These are phyloP conservation scores for Notospermus geniculatus DNA, from an alignment of 1,140 invertebrate genomes.

Conservation along the genomic window DNA sequence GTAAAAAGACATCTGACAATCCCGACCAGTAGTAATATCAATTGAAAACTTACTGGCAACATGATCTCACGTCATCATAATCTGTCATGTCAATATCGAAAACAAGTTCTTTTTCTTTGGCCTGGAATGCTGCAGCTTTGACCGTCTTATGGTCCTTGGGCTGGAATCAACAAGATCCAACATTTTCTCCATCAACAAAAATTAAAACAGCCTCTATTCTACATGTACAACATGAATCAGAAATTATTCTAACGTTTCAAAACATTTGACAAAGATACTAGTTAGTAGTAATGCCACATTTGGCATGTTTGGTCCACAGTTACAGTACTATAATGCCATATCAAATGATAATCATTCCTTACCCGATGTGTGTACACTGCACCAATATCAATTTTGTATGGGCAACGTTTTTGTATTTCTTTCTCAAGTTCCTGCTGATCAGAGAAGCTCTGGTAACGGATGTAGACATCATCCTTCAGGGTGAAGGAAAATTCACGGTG, in stretches of 20 bases:
- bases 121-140: conserved; percentile 55
- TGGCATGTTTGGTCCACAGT: no score
- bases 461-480: conserved; percentile 87
- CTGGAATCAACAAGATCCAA: conserved; percentile 48
- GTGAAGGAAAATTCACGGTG: conserved; percentile 96
- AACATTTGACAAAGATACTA: no score
- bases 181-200: no score
- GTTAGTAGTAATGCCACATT: no score
- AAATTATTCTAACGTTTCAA: no score
- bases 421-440: conserved; percentile 77
- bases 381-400: conserved; percentile 95
- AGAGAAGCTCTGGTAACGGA: conserved; percentile 86
- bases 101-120: conserved; percentile 83
- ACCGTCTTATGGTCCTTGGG: conserved; percentile 64
- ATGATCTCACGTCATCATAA: conserved; percentile 94
- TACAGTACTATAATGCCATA: no score
- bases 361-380: conserved; percentile 81
- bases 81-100: conserved; percentile 99
- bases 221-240: no score
- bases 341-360: no score
- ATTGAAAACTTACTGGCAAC: conserved; percentile 60
- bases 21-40: neutral
- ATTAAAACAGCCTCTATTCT: no score
- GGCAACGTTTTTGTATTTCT: conserved; percentile 75
- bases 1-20: no score